Conservation (phyloP, 2,888 invertebrate genomes). For the Epirrhoe tristata region DNA sequence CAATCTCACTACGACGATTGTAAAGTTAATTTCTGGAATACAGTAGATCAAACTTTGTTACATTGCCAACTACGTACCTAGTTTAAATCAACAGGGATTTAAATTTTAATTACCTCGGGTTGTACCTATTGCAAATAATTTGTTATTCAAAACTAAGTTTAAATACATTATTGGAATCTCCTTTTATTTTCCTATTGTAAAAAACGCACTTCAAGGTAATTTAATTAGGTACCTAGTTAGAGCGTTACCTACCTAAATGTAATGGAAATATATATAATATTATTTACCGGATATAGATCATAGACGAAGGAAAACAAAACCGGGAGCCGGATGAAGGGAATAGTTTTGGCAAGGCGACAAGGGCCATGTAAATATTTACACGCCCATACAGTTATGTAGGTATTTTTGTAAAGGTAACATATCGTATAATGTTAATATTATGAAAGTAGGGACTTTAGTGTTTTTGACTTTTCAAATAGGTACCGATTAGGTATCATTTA, state of each 20-base stretch:
- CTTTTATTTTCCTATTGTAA: too few relatives aligned
- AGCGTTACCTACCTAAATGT: not conserved
- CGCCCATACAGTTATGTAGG: slow-evolving; percentile 41
- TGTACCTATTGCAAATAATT: too few relatives aligned
- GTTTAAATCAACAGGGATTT: not conserved
- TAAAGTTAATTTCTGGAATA: not conserved
- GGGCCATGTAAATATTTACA: slow-evolving; percentile 60
- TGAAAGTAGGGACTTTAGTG: not conserved
- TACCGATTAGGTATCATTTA: too few relatives aligned
- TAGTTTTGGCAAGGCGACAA: slow-evolving; percentile 64
- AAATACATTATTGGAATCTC: too few relatives aligned
- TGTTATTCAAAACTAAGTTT: too few relatives aligned
- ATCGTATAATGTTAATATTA: too few relatives aligned
- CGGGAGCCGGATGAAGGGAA: slow-evolving; percentile 63
- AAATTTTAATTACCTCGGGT: not conserved
- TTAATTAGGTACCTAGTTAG: not conserved
- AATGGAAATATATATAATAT: slow-evolving; percentile 13
- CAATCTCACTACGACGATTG: not conserved
- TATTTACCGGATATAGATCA: slow-evolving; percentile 50
- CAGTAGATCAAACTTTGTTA: not conserved
- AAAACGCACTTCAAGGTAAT: not conserved
- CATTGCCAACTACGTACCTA: not conserved
- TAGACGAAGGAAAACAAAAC: slow-evolving; percentile 60
- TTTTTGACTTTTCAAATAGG: too few relatives aligned
- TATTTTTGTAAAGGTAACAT: slow-evolving; percentile 44